Evolutionary conservation across 2,113 vertebrate genomes (phyloP), one percentile per base, ranked within the genome.

Genomic region (Clarias magur): DNA sequence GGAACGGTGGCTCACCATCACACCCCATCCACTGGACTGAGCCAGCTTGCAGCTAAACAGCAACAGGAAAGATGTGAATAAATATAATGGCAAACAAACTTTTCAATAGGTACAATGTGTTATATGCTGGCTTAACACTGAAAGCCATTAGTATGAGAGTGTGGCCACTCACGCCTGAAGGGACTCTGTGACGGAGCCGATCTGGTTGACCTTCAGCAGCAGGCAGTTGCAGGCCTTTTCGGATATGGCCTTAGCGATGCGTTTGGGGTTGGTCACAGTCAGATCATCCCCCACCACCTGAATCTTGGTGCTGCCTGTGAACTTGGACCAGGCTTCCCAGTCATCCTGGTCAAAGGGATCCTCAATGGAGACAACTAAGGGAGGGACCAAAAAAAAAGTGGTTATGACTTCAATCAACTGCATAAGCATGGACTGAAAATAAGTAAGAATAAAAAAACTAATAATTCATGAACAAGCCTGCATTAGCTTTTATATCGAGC

Each of bases 321-420:
- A 99, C 81, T 98, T 97, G 92, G 93, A 91, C 98, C 98, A 99
- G 5, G 97, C 97, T 27, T 88, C 89, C 98, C 98, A 99, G 92
- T 99, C 98, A 53, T 99, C 98, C 94, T 99, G 98, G 95, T 99
- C 98, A 82, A 99, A 99, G 0, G 98, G 98, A 84, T 99, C 98
- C 92, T 99, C 98, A 3, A 99, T 99, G 68, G 98, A 99, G 86
- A 99, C 97, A 94, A 99, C 98, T 99, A 87, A 0, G 9, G n/a
- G 4, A 25, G 25, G 3, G 3, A 53, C 17, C 13, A 0, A 85
- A 38, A 59, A 16, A 30, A 42, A 65, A 13, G 23, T 25, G 17
- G 30, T 73, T 38, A 57, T 1, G 21, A 63, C 60, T 53, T 25
- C 3, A 60, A 10, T 16, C 6, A 42, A 60, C 2, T 85, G 21